Conservation (phyloP, 2,797 vertebrate genomes). For the Xerus rutilus region DNA sequence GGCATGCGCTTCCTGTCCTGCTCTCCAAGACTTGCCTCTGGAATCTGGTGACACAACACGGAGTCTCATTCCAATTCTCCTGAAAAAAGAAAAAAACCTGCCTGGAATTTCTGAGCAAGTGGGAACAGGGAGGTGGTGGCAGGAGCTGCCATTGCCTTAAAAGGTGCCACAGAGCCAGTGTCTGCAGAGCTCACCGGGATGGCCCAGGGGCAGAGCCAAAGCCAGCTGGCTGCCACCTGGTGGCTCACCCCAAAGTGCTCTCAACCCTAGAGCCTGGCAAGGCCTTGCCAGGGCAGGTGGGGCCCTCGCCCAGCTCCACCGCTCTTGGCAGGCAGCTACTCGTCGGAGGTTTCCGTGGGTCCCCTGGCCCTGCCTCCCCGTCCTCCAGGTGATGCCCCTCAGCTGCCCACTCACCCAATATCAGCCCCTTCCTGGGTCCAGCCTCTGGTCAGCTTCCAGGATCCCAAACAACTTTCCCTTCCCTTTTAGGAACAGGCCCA, state of each 20-base stretch:
- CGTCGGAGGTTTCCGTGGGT: neutral
- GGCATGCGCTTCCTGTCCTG: neutral
- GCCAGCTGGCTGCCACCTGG: neutral
- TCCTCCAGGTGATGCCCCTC: neutral
- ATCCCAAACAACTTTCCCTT: neutral
- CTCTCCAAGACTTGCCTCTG: neutral
- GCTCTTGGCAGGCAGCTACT: neutral
- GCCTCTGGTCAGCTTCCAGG: neutral
- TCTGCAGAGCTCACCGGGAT: neutral
- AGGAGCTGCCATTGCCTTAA: constrained; percentile 67
- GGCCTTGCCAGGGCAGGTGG: neutral
- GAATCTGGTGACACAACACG: constrained; percentile 58
- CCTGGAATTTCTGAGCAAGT: constrained; percentile 77
- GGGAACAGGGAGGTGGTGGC: constrained; percentile 69
- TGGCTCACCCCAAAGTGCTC: neutral
- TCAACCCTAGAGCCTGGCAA: fast-evolving
- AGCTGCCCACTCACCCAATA: neutral
- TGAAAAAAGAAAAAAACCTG: constrained; percentile 38
- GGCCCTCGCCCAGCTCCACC: too few relatives aligned
- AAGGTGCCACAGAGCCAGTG: constrained; percentile 29
- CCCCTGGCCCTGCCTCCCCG: too few relatives aligned
- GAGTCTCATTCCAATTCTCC: constrained; percentile 73
- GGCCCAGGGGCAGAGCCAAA: neutral
- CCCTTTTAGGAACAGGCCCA: neutral
- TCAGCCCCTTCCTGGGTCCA: neutral